Evolutionary conservation across 64 coral and sea anemone genomes (phyloP).

Genomic region (Actinia tenebrosa): DNA sequence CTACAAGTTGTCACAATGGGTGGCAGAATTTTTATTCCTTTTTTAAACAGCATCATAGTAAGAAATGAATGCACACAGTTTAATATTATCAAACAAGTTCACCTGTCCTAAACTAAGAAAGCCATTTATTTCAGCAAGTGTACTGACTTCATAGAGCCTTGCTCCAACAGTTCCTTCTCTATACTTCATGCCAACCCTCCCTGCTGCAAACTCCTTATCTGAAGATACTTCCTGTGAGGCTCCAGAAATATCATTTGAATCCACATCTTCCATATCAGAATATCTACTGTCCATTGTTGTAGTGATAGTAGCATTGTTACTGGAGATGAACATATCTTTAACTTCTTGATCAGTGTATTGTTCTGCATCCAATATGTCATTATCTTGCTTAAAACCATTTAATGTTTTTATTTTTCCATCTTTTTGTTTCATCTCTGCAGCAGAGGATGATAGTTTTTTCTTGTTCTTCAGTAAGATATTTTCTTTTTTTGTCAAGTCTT

Average conservation of each 20-base stretch:
- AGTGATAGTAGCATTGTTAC: not conserved
- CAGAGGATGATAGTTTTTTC: not conserved
- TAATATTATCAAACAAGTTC: not conserved
- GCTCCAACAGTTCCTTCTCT: slow-evolving; percentile 74
- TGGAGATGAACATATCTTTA: not conserved
- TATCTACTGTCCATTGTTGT: not conserved
- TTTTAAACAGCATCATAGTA: too few relatives aligned
- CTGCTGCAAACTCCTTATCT: slow-evolving; percentile 19
- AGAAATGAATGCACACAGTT: too few relatives aligned
- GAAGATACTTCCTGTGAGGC: not conserved
- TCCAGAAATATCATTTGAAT: not conserved
- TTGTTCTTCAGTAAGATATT: not conserved
- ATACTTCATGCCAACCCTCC: slow-evolving; percentile 15
- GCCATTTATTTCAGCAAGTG: slow-evolving; percentile 87
- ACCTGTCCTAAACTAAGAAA: slow-evolving; percentile 82
- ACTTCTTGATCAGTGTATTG: not conserved
- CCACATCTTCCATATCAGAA: not conserved
- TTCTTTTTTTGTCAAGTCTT: not conserved
- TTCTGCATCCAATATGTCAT: not conserved
- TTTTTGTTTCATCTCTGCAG: not conserved
- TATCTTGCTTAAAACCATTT: not conserved
- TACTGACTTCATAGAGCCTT: slow-evolving; percentile 67
- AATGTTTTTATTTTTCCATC: not conserved
- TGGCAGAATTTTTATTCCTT: too few relatives aligned
- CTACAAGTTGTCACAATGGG: too few relatives aligned